phyloP scores from a whole-genome alignment of 2,797 vertebrate species.

The Anguilla megastoma region DNA sequence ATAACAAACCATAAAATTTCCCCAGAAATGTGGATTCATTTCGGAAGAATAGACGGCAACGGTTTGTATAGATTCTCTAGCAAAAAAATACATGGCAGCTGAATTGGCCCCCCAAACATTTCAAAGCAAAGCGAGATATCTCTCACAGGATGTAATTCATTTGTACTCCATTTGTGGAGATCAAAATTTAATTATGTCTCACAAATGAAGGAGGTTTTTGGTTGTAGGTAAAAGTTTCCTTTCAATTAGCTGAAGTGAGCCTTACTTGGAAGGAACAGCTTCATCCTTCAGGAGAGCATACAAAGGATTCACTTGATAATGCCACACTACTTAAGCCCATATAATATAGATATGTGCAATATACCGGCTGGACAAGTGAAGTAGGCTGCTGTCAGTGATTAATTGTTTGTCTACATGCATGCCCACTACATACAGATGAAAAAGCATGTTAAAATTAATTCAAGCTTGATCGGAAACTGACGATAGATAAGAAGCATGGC shows the following conservation, averaged over 20 bases:
- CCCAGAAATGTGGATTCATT: background rate
- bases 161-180: background rate
- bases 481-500: background rate
- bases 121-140: background rate
- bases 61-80: background rate
- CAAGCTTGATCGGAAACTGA: background rate
- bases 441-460: background rate
- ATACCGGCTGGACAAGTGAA: background rate
- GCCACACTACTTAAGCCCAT: background rate
- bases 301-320: slow-evolving; percentile 10
- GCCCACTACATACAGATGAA: background rate
- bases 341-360: background rate
- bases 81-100: background rate
- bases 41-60: background rate
- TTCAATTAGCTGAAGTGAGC: slow-evolving; percentile 12
- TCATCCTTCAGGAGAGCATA: background rate
- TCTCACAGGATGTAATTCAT: background rate
- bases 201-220: background rate
- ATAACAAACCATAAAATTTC: too few relatives aligned
- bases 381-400: background rate
- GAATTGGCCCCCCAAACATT: background rate
- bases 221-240: background rate
- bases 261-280: background rate
- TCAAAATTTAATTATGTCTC: slow-evolving; percentile 5
- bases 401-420: background rate